Evolutionary conservation across 1,140 invertebrate species (phyloP), one percentile per base, ranked within the genome.

Genomic region (Sesamia nonagrioides): DNA sequence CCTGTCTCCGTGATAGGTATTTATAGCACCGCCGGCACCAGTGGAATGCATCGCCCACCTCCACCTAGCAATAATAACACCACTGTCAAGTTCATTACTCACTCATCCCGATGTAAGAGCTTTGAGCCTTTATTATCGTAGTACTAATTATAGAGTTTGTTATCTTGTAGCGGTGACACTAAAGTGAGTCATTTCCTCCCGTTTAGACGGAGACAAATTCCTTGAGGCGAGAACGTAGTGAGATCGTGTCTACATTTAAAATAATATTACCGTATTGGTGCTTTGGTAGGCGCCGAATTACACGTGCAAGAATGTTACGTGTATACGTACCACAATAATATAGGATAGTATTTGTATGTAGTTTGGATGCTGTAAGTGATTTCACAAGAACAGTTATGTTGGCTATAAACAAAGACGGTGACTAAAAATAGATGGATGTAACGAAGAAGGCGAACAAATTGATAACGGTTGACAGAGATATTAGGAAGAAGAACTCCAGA

Each of bases 51-150:
- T 83, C 85, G 82, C 86, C 84, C 86, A 86, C 84, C 86, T 87
- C 80, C 84, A 82, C 66, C 78, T 35, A 79, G 79, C 84, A 82
- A 83, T 82, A 87, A 85, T 84, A 87, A 85, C 83, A 79, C 85
- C 87, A 88, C 87, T 88, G 87, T 90, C 88, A 90, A 90, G 87
- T 87, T 88, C 88, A 88, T 88, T 88, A 87, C 83, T 87, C 83
- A 88, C 77, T 86, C 76, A 80, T 81, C 75, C 56, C 75, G 61
- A 81, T 82, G 71, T 63, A 79, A 74, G 69, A 74, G 71, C 52
- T 69, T 71, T 48, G 63, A 78, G 52, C 68, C 66, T 40, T 78
- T 66, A 71, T 74, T 79, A 79, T 79, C 69, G 17, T 71, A 58
- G 56, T 56, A 17, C 58, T 80, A 80, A 80, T 79, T 76, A 80